Evolutionary conservation across 2,888 invertebrate genomes (phyloP), one percentile per base, ranked within the genome.

Genomic region (Hydraecia micacea): DNA sequence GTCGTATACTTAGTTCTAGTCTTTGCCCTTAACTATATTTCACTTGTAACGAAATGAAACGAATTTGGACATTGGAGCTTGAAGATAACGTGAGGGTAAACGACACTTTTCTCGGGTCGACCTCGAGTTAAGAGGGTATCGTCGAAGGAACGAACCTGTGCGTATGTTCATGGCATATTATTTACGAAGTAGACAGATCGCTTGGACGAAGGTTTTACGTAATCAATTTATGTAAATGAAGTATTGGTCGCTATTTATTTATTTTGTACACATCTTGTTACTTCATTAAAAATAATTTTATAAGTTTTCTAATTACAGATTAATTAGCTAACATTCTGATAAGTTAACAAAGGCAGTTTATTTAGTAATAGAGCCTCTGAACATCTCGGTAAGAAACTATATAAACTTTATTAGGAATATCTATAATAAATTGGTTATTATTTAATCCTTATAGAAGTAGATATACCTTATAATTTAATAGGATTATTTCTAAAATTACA

Each of bases 31-130:
- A 88, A 91, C 88, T 90, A 89, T 91, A 91, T 91, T 91, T 91
- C 90, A 91, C 89, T 90, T 85, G 91, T 90, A 91, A 90, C 88
- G 88, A 91, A 91, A 90, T 91, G 88, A 91, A 91, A 91, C 91
- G 91, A 90, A 91, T 91, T 90, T 88, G 90, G 91, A 90, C 91
- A 89, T 91, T 90, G 83, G 87, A 86, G 91, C 86, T 91, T 91
- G 88, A 91, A 91, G 91, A 91, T 91, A 91, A 87, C 88, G 88
- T 88, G 87, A 88, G 90, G 90, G 90, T 91, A 91, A 91, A 90
- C 88, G 91, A 87, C 88, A 89, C 89, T 89, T 90, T 91, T 90
- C 88, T 90, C 83, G 88, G 88, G 87, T 86, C 87, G 86, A 81
- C 84, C 87, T 89, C 86, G 85, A 91, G 88, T 90, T 90, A 91